These are phyloP conservation scores for Amiota minor DNA, from an alignment of 2,888 invertebrate genomes.

Conservation along the genomic window DNA sequence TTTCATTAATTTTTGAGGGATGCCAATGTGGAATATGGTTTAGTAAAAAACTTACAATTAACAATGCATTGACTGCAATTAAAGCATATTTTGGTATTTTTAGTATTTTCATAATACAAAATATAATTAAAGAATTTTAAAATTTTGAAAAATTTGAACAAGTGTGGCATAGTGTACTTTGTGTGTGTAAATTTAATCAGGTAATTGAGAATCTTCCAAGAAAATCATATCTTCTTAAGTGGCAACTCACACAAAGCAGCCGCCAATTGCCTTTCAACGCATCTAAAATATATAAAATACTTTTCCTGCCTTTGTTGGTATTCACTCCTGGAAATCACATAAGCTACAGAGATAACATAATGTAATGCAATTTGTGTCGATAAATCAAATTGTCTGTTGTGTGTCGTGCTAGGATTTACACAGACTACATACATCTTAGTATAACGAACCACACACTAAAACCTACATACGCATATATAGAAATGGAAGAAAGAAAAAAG, in stretches of 20 bases:
- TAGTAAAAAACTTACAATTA: background rate
- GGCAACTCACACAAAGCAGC: too few species aligned
- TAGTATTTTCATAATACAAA: background rate
- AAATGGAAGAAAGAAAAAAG: constrained; percentile 17
- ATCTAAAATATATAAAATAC: too few species aligned
- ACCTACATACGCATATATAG: constrained; percentile 26
- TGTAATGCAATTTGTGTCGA: constrained; percentile 62
- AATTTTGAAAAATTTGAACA: background rate
- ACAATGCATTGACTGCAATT: background rate
- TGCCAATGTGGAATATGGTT: background rate
- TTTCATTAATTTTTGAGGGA: background rate
- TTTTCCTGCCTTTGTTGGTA: background rate
- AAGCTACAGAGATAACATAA: constrained; percentile 58
- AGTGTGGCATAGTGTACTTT: background rate
- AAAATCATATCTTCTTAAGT: too few species aligned
- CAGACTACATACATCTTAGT: too few species aligned
- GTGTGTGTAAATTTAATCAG: background rate
- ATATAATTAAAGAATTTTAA: too few species aligned
- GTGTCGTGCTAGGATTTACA: too few species aligned
- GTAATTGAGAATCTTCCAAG: too few species aligned
- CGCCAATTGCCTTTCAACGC: too few species aligned
- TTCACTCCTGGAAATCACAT: constrained; percentile 14
- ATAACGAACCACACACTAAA: background rate
- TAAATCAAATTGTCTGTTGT: constrained; percentile 60
- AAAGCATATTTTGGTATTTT: constrained; percentile 17